These are phyloP conservation scores for Xestia c-nigrum DNA, from an alignment of 2,888 invertebrate species.

Conservation along the genomic window DNA sequence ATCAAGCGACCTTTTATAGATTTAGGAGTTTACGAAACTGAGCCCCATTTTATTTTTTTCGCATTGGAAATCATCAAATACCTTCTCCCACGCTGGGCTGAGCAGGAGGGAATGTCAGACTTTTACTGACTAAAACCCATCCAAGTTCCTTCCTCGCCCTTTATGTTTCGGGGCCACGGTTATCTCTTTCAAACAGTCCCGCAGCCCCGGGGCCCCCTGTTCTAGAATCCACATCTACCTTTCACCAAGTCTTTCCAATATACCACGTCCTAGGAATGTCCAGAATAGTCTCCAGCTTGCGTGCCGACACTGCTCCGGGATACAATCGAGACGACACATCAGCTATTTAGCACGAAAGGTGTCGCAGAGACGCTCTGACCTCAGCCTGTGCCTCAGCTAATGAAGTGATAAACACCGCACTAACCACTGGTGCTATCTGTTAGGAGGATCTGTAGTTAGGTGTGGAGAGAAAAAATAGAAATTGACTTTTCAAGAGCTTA, in stretches of 20 bases:
- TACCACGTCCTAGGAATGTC: conserved; percentile 13
- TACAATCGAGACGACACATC: conserved; percentile 82
- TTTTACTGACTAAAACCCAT: too few species aligned
- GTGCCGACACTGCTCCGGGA: conserved; percentile 57
- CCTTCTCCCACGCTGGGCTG: too few species aligned
- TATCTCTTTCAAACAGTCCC: too few species aligned
- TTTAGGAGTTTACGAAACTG: not conserved
- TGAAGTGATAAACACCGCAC: conserved; percentile 69
- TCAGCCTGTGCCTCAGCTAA: conserved; percentile 66
- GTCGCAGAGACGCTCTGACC: conserved; percentile 72
- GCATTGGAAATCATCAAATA: too few species aligned
- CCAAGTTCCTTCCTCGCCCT: too few species aligned
- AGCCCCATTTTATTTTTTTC: too few species aligned
- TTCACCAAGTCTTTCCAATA: not conserved
- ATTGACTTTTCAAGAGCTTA: not conserved
- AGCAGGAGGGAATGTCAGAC: too few species aligned
- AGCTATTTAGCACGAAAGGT: conserved; percentile 83
- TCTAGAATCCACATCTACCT: not conserved
- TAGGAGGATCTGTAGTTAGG: conserved; percentile 54
- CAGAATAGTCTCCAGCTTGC: conserved; percentile 53
- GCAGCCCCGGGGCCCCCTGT: not conserved
- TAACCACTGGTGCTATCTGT: conserved; percentile 62
- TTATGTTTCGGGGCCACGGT: too few species aligned
- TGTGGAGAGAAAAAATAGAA: conserved; percentile 2
- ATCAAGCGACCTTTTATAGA: not conserved